These are phyloP conservation scores for Aldabrachelys gigantea DNA, from an alignment of 2,113 vertebrate genomes.

Conservation along the genomic window DNA sequence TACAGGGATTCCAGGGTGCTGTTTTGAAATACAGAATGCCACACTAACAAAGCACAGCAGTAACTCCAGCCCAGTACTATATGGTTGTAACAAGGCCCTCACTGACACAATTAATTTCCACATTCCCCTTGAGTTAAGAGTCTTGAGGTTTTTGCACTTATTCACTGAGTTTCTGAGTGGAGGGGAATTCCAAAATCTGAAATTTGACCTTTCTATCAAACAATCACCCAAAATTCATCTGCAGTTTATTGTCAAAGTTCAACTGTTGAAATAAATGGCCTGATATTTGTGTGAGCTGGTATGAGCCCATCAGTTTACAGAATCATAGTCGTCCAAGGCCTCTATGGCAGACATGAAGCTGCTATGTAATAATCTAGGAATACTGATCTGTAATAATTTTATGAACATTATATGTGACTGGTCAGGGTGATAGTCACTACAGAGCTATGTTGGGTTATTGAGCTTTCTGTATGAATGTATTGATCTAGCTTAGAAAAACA, in stretches of 20 bases:
- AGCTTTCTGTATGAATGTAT: no score
- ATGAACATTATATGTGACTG: background rate
- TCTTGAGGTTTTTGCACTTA: background rate
- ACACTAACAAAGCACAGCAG: background rate
- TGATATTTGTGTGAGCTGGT: rapidly evolving
- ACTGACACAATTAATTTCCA: background rate
- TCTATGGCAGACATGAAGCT: rapidly evolving
- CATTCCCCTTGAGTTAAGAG: background rate
- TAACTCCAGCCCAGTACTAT: rapidly evolving
- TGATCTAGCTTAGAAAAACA: no score
- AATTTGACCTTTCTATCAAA: background rate
- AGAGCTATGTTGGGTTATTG: background rate
- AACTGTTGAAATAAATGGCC: background rate
- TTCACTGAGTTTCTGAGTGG: background rate
- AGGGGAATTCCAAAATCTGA: background rate
- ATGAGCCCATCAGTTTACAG: background rate
- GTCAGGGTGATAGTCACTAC: rapidly evolving
- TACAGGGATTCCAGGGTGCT: no score
- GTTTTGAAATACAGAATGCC: no score
- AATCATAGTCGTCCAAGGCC: background rate
- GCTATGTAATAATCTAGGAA: background rate
- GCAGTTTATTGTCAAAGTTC: no score
- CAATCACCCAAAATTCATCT: background rate
- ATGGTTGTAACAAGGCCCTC: background rate
- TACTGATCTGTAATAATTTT: rapidly evolving